Percentiles rank a stretch among this genome's conserved stretches.
phyloP scores from a whole-genome alignment of 2,113 vertebrate genomes.

The Oxyruncus cristatus region DNA sequence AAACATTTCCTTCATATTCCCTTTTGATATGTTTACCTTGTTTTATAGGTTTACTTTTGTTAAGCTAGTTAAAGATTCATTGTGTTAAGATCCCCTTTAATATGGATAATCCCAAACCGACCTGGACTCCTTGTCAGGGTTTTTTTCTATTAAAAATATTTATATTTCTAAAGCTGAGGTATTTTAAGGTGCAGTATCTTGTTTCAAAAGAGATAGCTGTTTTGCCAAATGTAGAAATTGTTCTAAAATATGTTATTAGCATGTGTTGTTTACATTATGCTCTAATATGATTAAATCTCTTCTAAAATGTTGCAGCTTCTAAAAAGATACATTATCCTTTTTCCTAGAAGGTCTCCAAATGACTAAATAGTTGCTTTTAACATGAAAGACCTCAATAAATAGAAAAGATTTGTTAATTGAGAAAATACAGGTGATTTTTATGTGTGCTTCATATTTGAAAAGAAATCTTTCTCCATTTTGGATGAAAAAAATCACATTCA shows the following conservation, averaged over 20 bases:
- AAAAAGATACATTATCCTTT: conserved; percentile 80
- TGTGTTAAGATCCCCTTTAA: conserved; percentile 77
- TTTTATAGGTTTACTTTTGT: conserved; percentile 89
- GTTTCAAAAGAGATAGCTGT: conserved; percentile 73
- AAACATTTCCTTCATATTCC: conserved; percentile 92
- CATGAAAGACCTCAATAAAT: conserved; percentile 46
- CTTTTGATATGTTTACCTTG: conserved; percentile 88
- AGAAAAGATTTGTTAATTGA: conserved; percentile 31
- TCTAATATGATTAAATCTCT: conserved; percentile 65
- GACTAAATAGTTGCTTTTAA: conserved; percentile 58
- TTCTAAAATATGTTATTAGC: conserved; percentile 71
- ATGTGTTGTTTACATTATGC: conserved; percentile 77
- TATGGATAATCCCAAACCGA: conserved; percentile 78
- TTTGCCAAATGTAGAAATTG: conserved; percentile 78
- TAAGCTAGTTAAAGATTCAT: conserved; percentile 78
- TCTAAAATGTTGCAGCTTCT: conserved; percentile 64
- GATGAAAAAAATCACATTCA: background rate
- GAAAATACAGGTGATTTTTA: conserved; percentile 34
- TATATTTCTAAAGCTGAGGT: conserved; percentile 79
- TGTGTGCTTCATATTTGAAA: conserved; percentile 31
- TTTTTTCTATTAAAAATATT: conserved; percentile 80
- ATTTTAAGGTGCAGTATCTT: conserved; percentile 77
- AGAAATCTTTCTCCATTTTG: conserved; percentile 45
- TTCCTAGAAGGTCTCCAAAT: conserved; percentile 57
- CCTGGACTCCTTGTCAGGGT: conserved; percentile 73